Evolutionary conservation across 2,113 vertebrate species (phyloP), one percentile per base, ranked within the genome.

Genomic region (Sinocyclocheilus grahami): DNA sequence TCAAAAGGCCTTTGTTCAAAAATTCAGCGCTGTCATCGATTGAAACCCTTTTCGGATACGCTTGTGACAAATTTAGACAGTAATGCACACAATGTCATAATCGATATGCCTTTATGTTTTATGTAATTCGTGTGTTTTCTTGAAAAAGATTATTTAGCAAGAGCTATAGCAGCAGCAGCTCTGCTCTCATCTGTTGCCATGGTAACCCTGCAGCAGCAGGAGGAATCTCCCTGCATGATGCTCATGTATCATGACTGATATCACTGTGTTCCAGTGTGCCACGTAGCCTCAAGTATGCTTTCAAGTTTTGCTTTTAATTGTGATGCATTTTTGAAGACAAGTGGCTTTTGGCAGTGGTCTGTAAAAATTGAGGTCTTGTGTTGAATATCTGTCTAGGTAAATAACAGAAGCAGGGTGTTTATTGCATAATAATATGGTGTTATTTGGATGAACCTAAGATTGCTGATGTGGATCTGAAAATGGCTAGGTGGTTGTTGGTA

Each of bases 181-280:
- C 89, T 87, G 87, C 84, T 84, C 92, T 82, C 86, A 76, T 30
- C 84, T 87, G 93, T 95, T 95, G 92, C 93, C 93, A 95, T 95
- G 92, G 94, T 92, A 94, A 95, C 94, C 86, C 87, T 89, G 87
- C 86, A 78, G 88, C 84, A 37, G 82, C 69, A 81, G 84, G 46
- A 18, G 84, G 51, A 84, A 16, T 88, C 69, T 78, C 48, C 65
- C 20, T 24, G 51, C 33, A 48, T 39, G 12, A 81, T 79, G 51
- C 51, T 79, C 51, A 79, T 33, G 42, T 53, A 82, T 76, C 30
- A 65, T 18, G 37, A n/a, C 58, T 82, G 78, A 46, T 86, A 48
- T 69, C 48, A 77, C 48, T 46, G 22, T 7, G 27, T 37, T n/a
- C n/a, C 27, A 5, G 42, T 42, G 55, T 80, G 58, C 39, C 79